Evolutionary conservation across 1,140 invertebrate species (phyloP).

Genomic region (Radopholus similis): DNA sequence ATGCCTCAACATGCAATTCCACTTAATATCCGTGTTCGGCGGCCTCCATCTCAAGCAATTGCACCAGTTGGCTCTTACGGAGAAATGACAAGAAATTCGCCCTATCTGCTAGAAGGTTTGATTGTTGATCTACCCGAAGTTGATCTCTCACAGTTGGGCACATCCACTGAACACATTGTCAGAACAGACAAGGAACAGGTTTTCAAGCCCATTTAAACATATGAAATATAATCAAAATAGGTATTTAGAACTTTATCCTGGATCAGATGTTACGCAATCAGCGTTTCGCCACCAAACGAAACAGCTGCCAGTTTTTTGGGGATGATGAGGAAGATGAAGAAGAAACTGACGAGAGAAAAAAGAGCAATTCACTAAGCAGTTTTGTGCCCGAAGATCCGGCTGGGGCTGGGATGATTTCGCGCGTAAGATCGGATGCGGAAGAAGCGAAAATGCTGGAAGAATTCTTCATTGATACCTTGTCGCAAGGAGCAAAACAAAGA

Average conservation of each 20-base stretch:
- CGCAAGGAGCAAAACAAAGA: background rate
- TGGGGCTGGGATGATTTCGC: too few relatives aligned
- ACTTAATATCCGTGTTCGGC: background rate
- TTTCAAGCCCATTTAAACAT: background rate
- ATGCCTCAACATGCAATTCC: background rate
- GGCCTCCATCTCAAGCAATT: background rate
- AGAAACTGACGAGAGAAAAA: background rate
- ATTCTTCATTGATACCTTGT: background rate
- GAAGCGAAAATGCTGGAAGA: background rate
- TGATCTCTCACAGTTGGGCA: conserved; percentile 11
- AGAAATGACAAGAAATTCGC: background rate
- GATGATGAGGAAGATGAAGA: conserved; percentile 6
- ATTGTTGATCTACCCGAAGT: conserved; percentile 22
- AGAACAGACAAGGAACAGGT: conserved; percentile 20
- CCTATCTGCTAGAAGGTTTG: conserved; percentile 16
- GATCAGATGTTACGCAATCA: conserved; percentile 22
- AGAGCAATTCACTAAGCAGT: background rate
- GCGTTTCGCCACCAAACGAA: conserved; percentile 3
- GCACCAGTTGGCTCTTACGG: conserved; percentile 17
- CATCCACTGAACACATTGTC: conserved; percentile 23
- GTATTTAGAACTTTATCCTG: conserved; percentile 24
- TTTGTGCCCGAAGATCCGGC: conserved; percentile 1
- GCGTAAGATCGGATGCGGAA: too few relatives aligned
- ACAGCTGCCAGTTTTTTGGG: background rate
- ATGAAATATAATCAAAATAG: background rate